Evolutionary conservation across 2,113 vertebrate genomes (phyloP).

Genomic region (Paracanthobrama guichenoti): DNA sequence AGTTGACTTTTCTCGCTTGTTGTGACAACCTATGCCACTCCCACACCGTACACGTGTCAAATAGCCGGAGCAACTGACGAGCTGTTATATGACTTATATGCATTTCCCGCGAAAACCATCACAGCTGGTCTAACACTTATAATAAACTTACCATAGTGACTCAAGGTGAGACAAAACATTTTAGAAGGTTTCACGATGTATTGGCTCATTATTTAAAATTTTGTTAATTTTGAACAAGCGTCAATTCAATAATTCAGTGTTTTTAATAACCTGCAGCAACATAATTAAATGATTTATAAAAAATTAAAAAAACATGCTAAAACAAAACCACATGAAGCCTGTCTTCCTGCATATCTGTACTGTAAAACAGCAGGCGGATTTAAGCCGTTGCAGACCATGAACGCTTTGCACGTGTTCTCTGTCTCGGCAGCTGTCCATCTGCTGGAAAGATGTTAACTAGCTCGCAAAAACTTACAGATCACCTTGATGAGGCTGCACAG

Average conservation of each 20-base stretch:
- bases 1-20: too few relatives aligned
- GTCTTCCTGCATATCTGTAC: neutral
- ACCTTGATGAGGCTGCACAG: neutral
- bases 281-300: neutral
- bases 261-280: neutral
- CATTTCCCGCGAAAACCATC: too few relatives aligned
- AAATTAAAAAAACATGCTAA: neutral
- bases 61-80: too few relatives aligned
- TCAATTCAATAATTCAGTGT: neutral
- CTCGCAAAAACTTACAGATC: neutral
- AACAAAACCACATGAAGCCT: neutral
- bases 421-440: constrained; percentile 13
- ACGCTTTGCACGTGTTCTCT: neutral
- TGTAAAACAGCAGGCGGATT: neutral
- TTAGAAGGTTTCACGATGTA: too few relatives aligned
- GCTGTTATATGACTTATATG: too few relatives aligned
- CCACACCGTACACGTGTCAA: too few relatives aligned
- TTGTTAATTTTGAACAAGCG: too few relatives aligned
- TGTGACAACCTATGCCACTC: too few relatives aligned
- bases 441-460: constrained; percentile 21
- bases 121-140: too few relatives aligned
- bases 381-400: neutral
- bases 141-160: too few relatives aligned
- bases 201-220: too few relatives aligned
- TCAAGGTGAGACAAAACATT: too few relatives aligned